These are phyloP conservation scores for Drosophila anomelani DNA, from an alignment of 2,888 invertebrate species.

Conservation along the genomic window DNA sequence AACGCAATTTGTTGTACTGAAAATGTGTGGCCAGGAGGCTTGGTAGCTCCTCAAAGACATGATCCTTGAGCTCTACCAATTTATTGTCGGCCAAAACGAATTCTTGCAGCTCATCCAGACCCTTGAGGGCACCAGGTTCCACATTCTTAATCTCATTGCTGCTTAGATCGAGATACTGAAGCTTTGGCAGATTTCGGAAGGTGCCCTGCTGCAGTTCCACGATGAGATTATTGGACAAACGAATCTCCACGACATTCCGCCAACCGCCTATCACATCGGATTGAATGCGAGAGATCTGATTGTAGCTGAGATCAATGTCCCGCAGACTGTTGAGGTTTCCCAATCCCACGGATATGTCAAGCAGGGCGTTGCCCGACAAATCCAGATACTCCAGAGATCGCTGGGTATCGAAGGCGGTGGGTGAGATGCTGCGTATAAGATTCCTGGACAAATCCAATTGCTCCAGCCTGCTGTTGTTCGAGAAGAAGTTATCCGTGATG, in stretches of 20 bases:
- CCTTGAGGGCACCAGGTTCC: slow-evolving; percentile 89
- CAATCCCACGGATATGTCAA: slow-evolving; percentile 89
- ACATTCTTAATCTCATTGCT: slow-evolving; percentile 92
- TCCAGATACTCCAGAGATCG: slow-evolving; percentile 90
- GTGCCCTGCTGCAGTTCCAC: slow-evolving; percentile 89
- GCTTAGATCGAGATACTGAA: slow-evolving; percentile 91
- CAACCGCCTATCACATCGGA: slow-evolving; percentile 89
- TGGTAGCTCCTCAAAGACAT: slow-evolving; percentile 91
- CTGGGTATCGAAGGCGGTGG: slow-evolving; percentile 87
- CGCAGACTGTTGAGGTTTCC: slow-evolving; percentile 89
- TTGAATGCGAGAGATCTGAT: slow-evolving; percentile 89
- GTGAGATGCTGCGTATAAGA: slow-evolving; percentile 89
- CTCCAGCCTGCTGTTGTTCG: slow-evolving; percentile 88
- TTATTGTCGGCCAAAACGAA: slow-evolving; percentile 90
- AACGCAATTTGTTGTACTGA: slow-evolving; percentile 91
- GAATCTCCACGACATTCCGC: slow-evolving; percentile 89
- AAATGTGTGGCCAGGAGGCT: slow-evolving; percentile 88
- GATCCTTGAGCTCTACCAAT: slow-evolving; percentile 90
- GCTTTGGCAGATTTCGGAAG: slow-evolving; percentile 89
- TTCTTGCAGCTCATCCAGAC: slow-evolving; percentile 89
- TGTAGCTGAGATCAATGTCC: slow-evolving; percentile 91
- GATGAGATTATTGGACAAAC: slow-evolving; percentile 91
- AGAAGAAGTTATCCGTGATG: slow-evolving; percentile 89
- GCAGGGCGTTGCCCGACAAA: slow-evolving; percentile 91
- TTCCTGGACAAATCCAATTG: slow-evolving; percentile 91